These are phyloP conservation scores for Pelobates fuscus DNA, from an alignment of 2,113 vertebrate genomes.

Conservation along the genomic window DNA sequence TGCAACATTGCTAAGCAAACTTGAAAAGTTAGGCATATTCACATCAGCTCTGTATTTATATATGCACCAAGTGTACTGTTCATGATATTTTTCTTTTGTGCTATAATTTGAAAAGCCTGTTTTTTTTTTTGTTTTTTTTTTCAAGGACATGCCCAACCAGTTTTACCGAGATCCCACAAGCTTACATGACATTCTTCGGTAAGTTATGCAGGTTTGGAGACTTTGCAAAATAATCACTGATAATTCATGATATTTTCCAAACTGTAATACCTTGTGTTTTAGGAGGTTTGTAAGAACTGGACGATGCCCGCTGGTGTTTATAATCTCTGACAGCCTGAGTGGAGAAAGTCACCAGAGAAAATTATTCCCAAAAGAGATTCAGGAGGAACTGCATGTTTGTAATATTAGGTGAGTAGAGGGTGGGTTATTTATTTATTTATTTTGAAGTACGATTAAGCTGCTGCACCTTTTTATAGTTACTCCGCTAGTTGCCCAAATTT, in stretches of 20 bases:
- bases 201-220: conserved; percentile 51
- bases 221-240: too few species aligned
- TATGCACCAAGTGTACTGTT: too few species aligned
- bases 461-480: too few species aligned
- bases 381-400: conserved; percentile 79
- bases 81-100: too few species aligned
- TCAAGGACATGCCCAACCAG: conserved; percentile 92
- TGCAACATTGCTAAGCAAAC: too few species aligned
- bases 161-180: conserved; percentile 85
- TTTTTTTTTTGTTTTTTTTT: conserved; percentile 56
- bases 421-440: too few species aligned
- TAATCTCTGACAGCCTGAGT: conserved; percentile 85
- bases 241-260: background rate
- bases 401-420: conserved; percentile 76
- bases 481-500: too few species aligned
- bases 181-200: conserved; percentile 90
- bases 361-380: conserved; percentile 81
- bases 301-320: conserved; percentile 83
- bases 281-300: conserved; percentile 80
- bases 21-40: too few species aligned
- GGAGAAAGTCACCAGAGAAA: conserved; percentile 80
- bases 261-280: conserved; percentile 11
- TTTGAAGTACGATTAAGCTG: too few species aligned
- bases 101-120: too few species aligned
- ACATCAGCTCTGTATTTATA: too few species aligned